Evolutionary conservation across 2,797 vertebrate genomes (phyloP), one percentile per base, ranked within the genome.

Genomic region (Darevskia nairensis): DNA sequence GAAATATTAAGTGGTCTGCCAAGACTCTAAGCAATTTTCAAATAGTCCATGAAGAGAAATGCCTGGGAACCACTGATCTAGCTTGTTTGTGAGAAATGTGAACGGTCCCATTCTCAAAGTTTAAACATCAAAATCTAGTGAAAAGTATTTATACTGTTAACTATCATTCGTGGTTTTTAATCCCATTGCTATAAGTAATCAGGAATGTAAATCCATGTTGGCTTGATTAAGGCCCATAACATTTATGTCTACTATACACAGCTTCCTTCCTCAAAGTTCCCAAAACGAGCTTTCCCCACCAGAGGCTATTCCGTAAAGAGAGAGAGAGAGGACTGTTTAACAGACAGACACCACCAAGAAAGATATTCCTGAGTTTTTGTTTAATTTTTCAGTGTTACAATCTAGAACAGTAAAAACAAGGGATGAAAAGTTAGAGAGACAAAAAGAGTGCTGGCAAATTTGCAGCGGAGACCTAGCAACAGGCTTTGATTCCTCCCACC

Each of bases 361-460:
- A 55, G 10, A 69, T 39, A 55, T 84, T 84, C 75, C 75, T 79
- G 74, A 44, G 77, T 50, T 68, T 87, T 88, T 68, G 46, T 82
- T 82, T 83, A 46, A 86, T 68, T 83, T 29, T 84, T 27, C 35
- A 79, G 32, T 23, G 15, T 69, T 83, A 88, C 64, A 78, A 44
- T 39, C 32, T 69, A 83, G 35, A 32, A 25, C 61, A 29, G 19
- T 71, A 10, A 41, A 86, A 80, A 80, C 23, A 71, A 72, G 32
- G 50, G 4, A 39, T 72, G 55, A 77, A 80, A 76, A 87, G 55
- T 32, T 1, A 87, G 7, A 68, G 13, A 29, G 25, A 21, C 29
- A 59, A 59, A 71, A 68, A 77, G 32, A 4, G 41, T 1, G 23
- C 61, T 69, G 29, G 81, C n/a, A 83, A 77, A 55, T 78, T 17